phyloP scores from a whole-genome alignment of 2,113 vertebrate species.

The Corvus cornix region DNA sequence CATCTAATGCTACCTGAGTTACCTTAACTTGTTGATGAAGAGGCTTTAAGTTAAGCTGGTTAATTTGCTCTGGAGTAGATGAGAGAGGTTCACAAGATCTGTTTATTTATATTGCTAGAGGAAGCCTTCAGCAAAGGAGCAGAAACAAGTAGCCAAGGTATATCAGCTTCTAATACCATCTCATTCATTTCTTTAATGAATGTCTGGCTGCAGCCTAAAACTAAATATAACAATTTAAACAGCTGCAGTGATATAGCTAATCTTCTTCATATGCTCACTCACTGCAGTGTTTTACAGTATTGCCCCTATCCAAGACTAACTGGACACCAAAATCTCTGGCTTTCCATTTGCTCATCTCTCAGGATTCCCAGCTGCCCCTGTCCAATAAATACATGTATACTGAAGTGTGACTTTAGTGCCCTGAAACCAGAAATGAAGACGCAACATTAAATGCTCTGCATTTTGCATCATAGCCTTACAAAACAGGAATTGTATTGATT shows the following conservation, averaged over 20 bases:
- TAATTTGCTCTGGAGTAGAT: not conserved
- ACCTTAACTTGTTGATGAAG: not conserved
- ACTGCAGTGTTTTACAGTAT: not conserved
- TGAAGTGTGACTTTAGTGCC: not conserved
- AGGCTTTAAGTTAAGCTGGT: not conserved
- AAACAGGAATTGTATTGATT: not conserved
- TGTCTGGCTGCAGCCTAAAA: not conserved
- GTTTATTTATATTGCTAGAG: not conserved
- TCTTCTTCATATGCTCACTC: not conserved
- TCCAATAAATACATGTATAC: not conserved
- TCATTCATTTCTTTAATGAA: not conserved
- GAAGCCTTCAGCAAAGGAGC: not conserved
- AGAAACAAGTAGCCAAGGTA: not conserved
- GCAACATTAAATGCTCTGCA: not conserved
- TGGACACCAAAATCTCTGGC: not conserved
- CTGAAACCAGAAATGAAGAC: not conserved
- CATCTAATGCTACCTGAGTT: not conserved
- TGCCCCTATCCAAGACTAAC: not conserved
- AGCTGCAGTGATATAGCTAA: not conserved
- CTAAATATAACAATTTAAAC: not conserved
- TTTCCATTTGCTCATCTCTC: not conserved
- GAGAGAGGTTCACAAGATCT: not conserved
- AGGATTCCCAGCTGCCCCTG: constrained; percentile 16
- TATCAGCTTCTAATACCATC: not conserved
- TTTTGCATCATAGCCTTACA: not conserved